These are phyloP conservation scores for Drosophila barbarae DNA, from an alignment of 2,888 invertebrate species.

Conservation along the genomic window DNA sequence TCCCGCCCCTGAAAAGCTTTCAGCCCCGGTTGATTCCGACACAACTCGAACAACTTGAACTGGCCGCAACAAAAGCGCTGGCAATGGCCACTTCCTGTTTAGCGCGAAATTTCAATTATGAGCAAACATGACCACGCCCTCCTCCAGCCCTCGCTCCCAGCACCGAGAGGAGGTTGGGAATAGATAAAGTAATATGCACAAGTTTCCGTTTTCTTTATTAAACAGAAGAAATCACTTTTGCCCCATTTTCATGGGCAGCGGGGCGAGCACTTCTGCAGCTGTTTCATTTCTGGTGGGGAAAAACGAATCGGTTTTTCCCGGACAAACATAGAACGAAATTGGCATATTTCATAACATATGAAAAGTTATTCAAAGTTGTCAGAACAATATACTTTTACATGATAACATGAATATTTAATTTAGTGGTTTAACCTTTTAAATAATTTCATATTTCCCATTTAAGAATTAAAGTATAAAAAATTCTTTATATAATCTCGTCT, in stretches of 20 bases:
- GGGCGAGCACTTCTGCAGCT: constrained; percentile 67
- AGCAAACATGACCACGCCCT: constrained; percentile 53
- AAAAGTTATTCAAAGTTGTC: background rate
- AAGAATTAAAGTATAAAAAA: background rate
- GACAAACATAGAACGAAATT: constrained; percentile 1
- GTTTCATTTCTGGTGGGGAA: constrained; percentile 57
- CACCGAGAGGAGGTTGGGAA: background rate
- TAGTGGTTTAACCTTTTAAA: background rate
- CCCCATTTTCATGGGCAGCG: constrained; percentile 65
- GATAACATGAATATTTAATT: background rate
- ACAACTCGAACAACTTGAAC: constrained; percentile 53
- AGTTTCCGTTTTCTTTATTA: constrained; percentile 44
- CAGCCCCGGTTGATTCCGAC: constrained; percentile 22
- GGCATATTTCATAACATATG: background rate
- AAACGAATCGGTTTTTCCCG: constrained; percentile 21
- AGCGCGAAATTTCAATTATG: constrained; percentile 74
- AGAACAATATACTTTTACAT: background rate
- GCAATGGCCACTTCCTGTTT: constrained; percentile 63
- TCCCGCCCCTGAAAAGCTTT: constrained; percentile 41
- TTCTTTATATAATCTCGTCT: background rate
- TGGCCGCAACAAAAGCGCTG: constrained; percentile 50
- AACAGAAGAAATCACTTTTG: constrained; percentile 60
- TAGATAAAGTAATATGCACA: constrained; percentile 55
- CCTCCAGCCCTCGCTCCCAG: background rate
- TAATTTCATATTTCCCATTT: background rate